These are phyloP conservation scores for Zhengitettix transpicula DNA, from an alignment of 2,888 invertebrate genomes.

Conservation along the genomic window DNA sequence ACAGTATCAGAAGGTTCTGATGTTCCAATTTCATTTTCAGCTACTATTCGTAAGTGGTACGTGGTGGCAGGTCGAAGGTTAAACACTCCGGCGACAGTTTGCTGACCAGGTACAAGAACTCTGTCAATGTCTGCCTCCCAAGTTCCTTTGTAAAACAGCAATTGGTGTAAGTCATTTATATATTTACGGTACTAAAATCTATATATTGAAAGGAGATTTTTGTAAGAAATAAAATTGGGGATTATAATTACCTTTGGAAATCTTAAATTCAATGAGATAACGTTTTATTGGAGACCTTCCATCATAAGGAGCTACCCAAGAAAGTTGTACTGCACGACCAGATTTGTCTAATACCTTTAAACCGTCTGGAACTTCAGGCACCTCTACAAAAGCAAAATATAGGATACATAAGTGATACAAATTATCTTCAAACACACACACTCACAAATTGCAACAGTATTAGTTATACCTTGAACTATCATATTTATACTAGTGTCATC, in stretches of 20 bases:
- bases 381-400: constrained; percentile 36
- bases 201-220: neutral
- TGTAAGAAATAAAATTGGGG: neutral
- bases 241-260: constrained; percentile 27
- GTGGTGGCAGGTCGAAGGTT: constrained; percentile 80
- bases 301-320: constrained; percentile 85
- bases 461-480: constrained; percentile 63
- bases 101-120: constrained; percentile 76
- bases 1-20: constrained; percentile 86
- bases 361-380: constrained; percentile 77
- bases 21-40: constrained; percentile 85
- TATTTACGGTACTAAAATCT: neutral
- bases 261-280: constrained; percentile 82
- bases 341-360: constrained; percentile 79
- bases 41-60: constrained; percentile 82
- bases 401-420: neutral
- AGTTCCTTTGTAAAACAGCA: constrained; percentile 30
- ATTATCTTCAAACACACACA: neutral
- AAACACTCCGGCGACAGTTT: constrained; percentile 76
- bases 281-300: constrained; percentile 80
- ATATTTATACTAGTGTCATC: constrained; percentile 91
- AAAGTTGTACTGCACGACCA: constrained; percentile 74
- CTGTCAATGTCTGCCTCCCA: constrained; percentile 77
- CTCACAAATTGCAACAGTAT: neutral
- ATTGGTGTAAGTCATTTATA: no score